Evolutionary conservation across 2,113 vertebrate species (phyloP), one percentile per base, ranked within the genome.

Genomic region (Hiodon alosoides): DNA sequence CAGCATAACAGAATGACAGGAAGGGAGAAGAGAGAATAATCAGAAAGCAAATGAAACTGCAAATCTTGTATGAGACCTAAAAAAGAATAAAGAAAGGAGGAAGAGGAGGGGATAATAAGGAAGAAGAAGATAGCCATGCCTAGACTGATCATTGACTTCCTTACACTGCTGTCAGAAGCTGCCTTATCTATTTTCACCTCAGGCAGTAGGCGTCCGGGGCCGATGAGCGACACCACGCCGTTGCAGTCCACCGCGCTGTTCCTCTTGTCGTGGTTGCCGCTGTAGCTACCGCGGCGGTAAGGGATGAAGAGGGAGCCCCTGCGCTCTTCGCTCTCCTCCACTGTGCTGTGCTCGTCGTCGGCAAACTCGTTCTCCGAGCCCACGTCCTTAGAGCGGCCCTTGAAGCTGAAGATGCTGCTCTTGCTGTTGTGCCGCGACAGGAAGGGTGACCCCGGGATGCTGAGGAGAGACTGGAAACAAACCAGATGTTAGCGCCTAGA

Each of bases 191-290:
- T 94, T 92, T 90, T 96, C 94, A 98, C 97, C 97, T 99, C 97
- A 87, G 96, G 96, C 95, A 98, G 93, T 83, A 99, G 94, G 67
- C 96, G 93, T 77, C 97, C 95, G 0, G 95, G 93, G 0, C 94
- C 96, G 81, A 96, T 96, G 89, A 98, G 93, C 8, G 97, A 98
- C 87, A 99, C 97, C 79, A 99, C 96, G 71, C 97, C 97, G 47
- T 99, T 99, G 88, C 97, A 98, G 75, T 99, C 97, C 84, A 99
- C 97, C 0, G 97, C 94, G 93, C 97, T 99, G 93, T 96, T 98
- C 87, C 96, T 89, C 88, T 98, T 98, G n/a, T 94, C 82, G 46
- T 75, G 98, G 91, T 95, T 95, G 80, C 95, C 96, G 4, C 94
- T 97, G 90, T 98, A 97, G 92, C 96, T 98, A 80, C 94, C 91